Conservation (phyloP, 2,113 vertebrate species). For the Mustelus asterias region DNA sequence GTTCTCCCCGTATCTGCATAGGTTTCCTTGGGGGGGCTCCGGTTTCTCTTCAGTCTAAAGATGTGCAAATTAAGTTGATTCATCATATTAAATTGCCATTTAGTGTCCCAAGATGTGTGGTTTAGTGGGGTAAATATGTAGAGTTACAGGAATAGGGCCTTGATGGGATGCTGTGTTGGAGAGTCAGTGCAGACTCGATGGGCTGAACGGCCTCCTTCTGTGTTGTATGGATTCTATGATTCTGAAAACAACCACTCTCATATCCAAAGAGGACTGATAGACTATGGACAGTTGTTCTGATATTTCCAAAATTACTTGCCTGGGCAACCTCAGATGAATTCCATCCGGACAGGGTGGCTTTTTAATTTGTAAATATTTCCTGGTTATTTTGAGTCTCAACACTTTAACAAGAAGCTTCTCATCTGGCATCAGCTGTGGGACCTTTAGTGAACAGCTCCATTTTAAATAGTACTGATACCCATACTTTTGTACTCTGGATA, state of each 20-base stretch:
- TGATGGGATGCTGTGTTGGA: too few species aligned
- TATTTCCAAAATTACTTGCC: not conserved
- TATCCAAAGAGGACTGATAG: not conserved
- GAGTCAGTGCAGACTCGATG: too few species aligned
- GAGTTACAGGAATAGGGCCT: too few species aligned
- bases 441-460: not conserved
- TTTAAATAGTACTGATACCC: not conserved
- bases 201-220: too few species aligned
- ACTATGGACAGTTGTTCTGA: not conserved
- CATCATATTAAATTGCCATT: too few species aligned
- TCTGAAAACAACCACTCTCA: not conserved
- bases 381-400: not conserved
- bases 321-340: not conserved
- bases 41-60: too few species aligned
- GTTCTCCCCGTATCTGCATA: too few species aligned
- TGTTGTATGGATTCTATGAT: too few species aligned
- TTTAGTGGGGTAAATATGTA: too few species aligned
- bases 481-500: not conserved
- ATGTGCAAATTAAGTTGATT: too few species aligned
- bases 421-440: not conserved
- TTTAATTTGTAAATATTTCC: not conserved
- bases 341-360: not conserved
- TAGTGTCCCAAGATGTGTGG: too few species aligned
- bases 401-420: not conserved
- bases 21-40: too few species aligned